Percentiles rank a stretch among this genome's conserved stretches.
Evolutionary conservation across 2,797 vertebrate species (phyloP).

Genomic region (Sardinella longiceps): DNA sequence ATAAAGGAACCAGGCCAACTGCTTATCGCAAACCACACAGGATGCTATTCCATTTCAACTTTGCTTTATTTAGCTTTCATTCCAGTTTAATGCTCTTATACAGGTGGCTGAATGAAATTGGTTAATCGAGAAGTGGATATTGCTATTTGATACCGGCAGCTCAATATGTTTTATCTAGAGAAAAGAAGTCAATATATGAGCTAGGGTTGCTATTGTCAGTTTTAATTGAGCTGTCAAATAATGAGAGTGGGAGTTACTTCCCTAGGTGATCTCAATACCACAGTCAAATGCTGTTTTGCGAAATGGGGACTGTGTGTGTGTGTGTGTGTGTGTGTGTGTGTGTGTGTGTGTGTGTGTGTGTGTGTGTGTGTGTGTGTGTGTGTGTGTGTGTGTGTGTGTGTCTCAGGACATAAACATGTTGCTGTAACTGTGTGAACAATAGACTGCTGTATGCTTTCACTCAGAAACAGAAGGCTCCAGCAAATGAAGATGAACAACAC

Average conservation of each 20-base stretch:
- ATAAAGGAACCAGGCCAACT: constrained; percentile 22
- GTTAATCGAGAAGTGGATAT: background rate
- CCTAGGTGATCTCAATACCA: background rate
- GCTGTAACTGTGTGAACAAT: no score
- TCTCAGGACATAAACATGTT: background rate
- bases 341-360: background rate
- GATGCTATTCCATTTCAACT: constrained; percentile 13
- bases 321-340: constrained; percentile 7
- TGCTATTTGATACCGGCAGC: background rate
- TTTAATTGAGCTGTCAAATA: constrained; percentile 21
- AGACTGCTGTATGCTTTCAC: background rate
- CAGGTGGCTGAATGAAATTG: constrained; percentile 11
- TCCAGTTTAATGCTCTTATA: constrained; percentile 3
- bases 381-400: background rate
- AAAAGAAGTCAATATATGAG: background rate
- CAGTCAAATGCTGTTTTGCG: background rate
- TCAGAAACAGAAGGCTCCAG: background rate
- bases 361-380: background rate
- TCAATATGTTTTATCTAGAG: constrained; percentile 4
- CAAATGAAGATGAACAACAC: background rate
- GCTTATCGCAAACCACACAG: constrained; percentile 14
- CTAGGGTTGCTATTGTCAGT: background rate
- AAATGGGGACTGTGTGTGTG: background rate
- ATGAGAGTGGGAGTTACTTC: background rate
- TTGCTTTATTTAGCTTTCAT: constrained; percentile 10